Conservation (phyloP, 2,797 vertebrate genomes). For the Hypotaenidia philippensis region DNA sequence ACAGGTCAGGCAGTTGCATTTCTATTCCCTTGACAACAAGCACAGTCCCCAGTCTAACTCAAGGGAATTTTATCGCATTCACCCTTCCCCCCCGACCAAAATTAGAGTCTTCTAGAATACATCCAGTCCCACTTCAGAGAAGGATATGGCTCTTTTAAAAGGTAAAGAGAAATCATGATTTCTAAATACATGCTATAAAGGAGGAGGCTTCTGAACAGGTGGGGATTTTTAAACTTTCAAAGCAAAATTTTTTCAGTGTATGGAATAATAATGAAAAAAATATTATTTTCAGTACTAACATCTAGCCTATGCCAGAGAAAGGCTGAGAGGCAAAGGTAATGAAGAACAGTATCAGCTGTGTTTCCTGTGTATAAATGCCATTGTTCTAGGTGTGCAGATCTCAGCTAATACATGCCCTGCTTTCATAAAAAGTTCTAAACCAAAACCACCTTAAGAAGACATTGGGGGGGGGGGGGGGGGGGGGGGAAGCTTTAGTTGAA, state of each 20-base stretch:
- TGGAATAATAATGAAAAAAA: background rate
- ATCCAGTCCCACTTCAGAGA: background rate
- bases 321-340: background rate
- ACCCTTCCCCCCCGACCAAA: background rate
- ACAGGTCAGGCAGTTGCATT: background rate
- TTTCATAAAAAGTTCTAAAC: constrained; percentile 13
- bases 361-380: background rate
- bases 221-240: background rate
- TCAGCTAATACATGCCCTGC: background rate
- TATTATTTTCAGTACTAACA: background rate
- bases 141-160: background rate
- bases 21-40: background rate
- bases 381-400: constrained; percentile 18
- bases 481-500: background rate
- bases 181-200: background rate
- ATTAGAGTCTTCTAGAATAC: constrained; percentile 8
- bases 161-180: background rate
- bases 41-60: background rate
- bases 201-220: background rate
- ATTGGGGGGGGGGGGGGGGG: background rate
- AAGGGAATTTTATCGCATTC: background rate
- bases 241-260: background rate
- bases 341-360: background rate
- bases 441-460: background rate
- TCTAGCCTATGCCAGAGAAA: background rate